Base-by-base conservation (phyloP, 1,140 invertebrate species). In the Pygmarrhopalites habei region DNA sequence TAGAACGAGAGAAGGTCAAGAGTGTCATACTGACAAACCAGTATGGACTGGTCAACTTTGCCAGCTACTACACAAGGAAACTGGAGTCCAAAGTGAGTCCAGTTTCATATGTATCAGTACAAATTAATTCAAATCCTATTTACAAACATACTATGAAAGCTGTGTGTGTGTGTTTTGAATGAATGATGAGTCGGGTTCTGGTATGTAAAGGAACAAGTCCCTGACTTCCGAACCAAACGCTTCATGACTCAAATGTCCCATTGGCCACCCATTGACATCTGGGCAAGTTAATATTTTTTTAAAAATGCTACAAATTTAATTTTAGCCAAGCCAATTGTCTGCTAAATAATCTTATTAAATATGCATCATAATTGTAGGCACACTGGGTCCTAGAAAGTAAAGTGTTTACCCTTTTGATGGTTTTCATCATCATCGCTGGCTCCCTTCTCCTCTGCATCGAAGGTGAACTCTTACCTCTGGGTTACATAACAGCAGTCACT, bases 191-290 rank as follows among this genome's bases (percentile, higher is more conserved):
- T 35, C 5, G 32, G 5, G 5, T 7, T 35, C 15, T 35, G 15
- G 15, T 35, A 35, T 35, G 32, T 35, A 35, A 7, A 35, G 32
- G 32, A 35, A 7, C 5, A 35, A 15, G 32, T 29, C 14, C 19
- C 29, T 14, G 67, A 68, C 32, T 21, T 62, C 17, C 56, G 67
- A 29, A 63, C 49, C 2, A 25, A 43, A 43, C 46, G 67, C 23
- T 69, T 69, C 39, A 21, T 39, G 19, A 69, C 67, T 4, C 26
- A 58, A 46, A 69, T 66, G 60, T 58, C 67, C 0, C 30, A n/a
- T n/a, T 64, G 46, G 35, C 67, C 67, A 0, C 64, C 64, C 3
- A 2, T 65, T 10, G 56, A 56, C 29, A 69, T 69, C 30, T 69
- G 53, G 53, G n/a, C n/a, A n/a, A n/a, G n/a, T n/a, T n/a, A n/a